These are phyloP conservation scores for Centroberyx gerrardi DNA, from an alignment of 2,797 vertebrate species.

Conservation along the genomic window DNA sequence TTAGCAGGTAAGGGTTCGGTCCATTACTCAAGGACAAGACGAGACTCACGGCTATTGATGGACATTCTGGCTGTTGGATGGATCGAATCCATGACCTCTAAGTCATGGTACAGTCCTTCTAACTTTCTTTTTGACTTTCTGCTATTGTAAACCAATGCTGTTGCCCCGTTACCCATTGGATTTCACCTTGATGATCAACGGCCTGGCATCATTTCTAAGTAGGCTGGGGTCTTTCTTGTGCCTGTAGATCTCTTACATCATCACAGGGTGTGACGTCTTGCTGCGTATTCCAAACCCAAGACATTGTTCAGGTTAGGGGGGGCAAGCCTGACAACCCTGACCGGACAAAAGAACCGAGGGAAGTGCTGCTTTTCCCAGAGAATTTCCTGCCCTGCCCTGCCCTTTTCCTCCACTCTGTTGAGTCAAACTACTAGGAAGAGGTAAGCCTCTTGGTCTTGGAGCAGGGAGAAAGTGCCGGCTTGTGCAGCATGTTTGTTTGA, in stretches of 20 bases:
- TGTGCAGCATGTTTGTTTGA: conserved; percentile 29
- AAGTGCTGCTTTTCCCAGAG: conserved; percentile 73
- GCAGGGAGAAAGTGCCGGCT: conserved; percentile 35
- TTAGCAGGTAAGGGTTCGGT: too few relatives aligned
- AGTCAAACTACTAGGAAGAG: conserved; percentile 40
- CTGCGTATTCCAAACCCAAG: conserved; percentile 1
- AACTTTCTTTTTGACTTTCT: too few relatives aligned
- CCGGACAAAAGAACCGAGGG: conserved; percentile 70
- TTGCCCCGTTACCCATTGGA: neutral
- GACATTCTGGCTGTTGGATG: too few relatives aligned
- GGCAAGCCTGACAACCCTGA: conserved; percentile 49
- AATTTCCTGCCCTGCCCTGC: conserved; percentile 82
- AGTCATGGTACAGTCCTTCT: too few relatives aligned
- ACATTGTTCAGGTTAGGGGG: conserved; percentile 15
- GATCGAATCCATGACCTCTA: neutral
- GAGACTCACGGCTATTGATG: too few relatives aligned
- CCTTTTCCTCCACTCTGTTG: conserved; percentile 76
- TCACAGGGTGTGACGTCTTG: neutral
- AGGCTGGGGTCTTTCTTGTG: neutral
- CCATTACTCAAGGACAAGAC: too few relatives aligned
- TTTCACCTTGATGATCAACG: conserved; percentile 2
- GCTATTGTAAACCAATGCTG: too few relatives aligned
- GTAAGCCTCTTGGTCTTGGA: conserved; percentile 39
- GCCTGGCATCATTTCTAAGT: neutral
- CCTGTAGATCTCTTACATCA: neutral